Percentiles rank a stretch among this genome's conserved stretches.
phyloP scores from a whole-genome alignment of 2,888 invertebrate species.

The Masnerella sp. region DNA sequence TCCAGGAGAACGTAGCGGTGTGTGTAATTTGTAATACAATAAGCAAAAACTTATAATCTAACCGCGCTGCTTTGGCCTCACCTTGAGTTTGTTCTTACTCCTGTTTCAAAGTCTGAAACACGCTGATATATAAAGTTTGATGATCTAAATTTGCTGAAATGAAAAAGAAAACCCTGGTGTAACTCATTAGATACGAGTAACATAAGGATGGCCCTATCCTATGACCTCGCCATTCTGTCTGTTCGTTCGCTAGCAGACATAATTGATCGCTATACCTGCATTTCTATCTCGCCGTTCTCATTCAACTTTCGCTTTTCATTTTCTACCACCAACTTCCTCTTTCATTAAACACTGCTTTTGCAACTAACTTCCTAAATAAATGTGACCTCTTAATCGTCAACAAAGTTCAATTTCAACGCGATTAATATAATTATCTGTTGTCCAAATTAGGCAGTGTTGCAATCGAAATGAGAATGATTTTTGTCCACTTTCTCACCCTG shows the following conservation, averaged over 20 bases:
- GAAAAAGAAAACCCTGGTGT: constrained; percentile 78
- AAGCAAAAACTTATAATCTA: constrained; percentile 75
- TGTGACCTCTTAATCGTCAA: too few relatives aligned
- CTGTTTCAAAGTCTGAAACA: constrained; percentile 81
- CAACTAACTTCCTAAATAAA: too few relatives aligned
- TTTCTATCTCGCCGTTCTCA: background rate
- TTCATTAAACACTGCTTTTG: constrained; percentile 34
- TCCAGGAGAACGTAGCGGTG: constrained; percentile 72
- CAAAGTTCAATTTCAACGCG: background rate
- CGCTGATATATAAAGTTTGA: constrained; percentile 80
- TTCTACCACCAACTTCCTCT: constrained; percentile 4
- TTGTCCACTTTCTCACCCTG: constrained; percentile 18
- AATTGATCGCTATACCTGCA: constrained; percentile 2
- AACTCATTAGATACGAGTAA: constrained; percentile 71
- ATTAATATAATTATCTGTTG: background rate
- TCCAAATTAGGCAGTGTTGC: background rate
- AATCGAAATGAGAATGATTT: constrained; percentile 8
- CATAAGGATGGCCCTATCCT: constrained; percentile 75
- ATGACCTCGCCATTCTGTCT: constrained; percentile 76
- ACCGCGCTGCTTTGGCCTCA: constrained; percentile 78
- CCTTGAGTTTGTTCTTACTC: constrained; percentile 80
- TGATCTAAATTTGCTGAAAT: constrained; percentile 81
- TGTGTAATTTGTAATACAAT: constrained; percentile 70
- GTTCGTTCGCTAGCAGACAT: constrained; percentile 64
- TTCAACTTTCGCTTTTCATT: background rate